Evolutionary conservation across 2,888 invertebrate genomes (phyloP).

Genomic region (Agrochola lychnidis): DNA sequence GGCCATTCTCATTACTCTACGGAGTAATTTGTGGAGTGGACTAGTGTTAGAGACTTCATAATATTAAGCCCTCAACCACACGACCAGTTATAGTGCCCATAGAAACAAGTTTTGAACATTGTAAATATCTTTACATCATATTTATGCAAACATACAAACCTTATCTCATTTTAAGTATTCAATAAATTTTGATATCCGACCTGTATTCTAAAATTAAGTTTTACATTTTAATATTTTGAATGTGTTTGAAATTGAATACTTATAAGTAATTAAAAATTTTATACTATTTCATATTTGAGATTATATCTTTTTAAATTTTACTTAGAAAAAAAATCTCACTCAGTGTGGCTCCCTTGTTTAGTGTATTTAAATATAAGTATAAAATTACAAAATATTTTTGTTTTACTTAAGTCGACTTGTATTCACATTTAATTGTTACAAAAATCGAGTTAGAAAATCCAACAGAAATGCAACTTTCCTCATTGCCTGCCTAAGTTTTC

Average conservation of each 20-base stretch:
- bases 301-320: conserved; percentile 56
- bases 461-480: too few relatives aligned
- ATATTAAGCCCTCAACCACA: conserved; percentile 38
- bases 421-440: conserved; percentile 13
- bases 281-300: conserved; percentile 71
- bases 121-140: conserved; percentile 60
- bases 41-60: conserved; percentile 49
- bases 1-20: conserved; percentile 62
- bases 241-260: conserved; percentile 51
- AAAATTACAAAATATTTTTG: conserved; percentile 37
- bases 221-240: conserved; percentile 46
- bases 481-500: too few relatives aligned
- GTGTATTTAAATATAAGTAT: conserved; percentile 48
- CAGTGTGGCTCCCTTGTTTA: conserved; percentile 49
- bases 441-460: background rate
- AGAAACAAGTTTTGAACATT: conserved; percentile 43
- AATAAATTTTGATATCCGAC: conserved; percentile 56
- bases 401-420: conserved; percentile 50
- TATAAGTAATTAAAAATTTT: conserved; percentile 65
- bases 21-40: conserved; percentile 60
- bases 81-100: conserved; percentile 48
- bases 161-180: conserved; percentile 35
- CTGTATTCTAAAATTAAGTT: conserved; percentile 47
- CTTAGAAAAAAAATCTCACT: conserved; percentile 60
- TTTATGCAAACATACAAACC: conserved; percentile 36